Percentiles rank a stretch among this genome's conserved stretches.
Conservation (phyloP, 2,113 vertebrate species). For the Daphoenositta chrysoptera region DNA sequence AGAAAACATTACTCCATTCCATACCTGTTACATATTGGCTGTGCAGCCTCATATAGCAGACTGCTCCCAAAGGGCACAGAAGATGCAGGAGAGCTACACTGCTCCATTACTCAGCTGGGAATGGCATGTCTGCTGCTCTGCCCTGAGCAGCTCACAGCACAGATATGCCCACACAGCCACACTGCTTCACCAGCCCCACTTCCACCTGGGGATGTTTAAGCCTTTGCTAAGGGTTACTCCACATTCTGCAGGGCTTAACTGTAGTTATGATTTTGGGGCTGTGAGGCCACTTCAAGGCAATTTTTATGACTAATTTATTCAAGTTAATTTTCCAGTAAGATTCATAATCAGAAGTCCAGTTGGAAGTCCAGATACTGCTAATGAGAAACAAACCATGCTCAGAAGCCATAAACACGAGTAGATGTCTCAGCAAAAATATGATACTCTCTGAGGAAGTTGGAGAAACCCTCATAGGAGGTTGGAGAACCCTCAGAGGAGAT, state of each 20-base stretch:
- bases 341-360: background rate
- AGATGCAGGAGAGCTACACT: background rate
- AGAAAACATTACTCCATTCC: background rate
- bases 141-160: background rate
- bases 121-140: background rate
- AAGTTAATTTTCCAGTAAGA: background rate
- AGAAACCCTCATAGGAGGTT: background rate
- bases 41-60: background rate
- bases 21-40: background rate
- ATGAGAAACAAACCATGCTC: background rate
- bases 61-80: background rate
- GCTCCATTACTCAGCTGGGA: background rate
- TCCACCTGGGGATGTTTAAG: background rate
- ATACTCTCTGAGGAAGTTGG: background rate
- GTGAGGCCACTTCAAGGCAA: background rate
- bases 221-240: background rate
- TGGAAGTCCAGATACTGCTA: background rate
- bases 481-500: background rate
- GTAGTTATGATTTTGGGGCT: background rate
- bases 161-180: background rate
- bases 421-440: background rate
- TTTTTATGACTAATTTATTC: background rate
- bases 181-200: background rate
- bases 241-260: background rate
- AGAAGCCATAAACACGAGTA: background rate